These are phyloP conservation scores for Patella vulgata DNA, from an alignment of 1,140 invertebrate species.

Conservation along the genomic window DNA sequence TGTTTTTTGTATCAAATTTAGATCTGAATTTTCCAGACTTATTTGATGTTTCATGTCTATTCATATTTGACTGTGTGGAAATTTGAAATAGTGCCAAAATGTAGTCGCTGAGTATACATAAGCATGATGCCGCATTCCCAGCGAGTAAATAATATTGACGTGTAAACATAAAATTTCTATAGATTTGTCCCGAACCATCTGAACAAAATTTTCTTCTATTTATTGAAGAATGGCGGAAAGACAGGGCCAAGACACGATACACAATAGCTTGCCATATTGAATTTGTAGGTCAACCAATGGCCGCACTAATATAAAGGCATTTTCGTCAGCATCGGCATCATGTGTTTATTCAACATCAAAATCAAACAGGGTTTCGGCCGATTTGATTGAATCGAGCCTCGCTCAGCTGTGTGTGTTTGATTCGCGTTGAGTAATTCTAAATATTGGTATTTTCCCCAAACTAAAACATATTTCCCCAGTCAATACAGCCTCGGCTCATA, in stretches of 20 bases:
- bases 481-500: constrained; percentile 24
- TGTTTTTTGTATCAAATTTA: too few species aligned
- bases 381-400: not conserved
- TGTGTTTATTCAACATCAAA: constrained; percentile 23
- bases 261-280: constrained; percentile 12
- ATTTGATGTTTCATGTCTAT: too few species aligned
- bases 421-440: constrained; percentile 25
- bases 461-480: constrained; percentile 31
- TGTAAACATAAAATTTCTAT: too few species aligned
- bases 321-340: constrained; percentile 13
- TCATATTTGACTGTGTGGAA: too few species aligned
- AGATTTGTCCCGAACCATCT: too few species aligned
- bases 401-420: constrained; percentile 6
- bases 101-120: too few species aligned
- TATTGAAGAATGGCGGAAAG: too few species aligned
- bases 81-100: too few species aligned
- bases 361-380: constrained; percentile 19
- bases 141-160: too few species aligned
- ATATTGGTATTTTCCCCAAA: constrained; percentile 35
- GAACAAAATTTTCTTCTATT: too few species aligned
- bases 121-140: too few species aligned
- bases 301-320: constrained; percentile 6
- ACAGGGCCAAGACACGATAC: constrained; percentile 1
- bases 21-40: too few species aligned
- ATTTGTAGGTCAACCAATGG: constrained; percentile 17